Percentiles rank a stretch among this genome's conserved stretches.
Evolutionary conservation across 2,888 invertebrate species (phyloP).

Genomic region (Morinoia aosen): DNA sequence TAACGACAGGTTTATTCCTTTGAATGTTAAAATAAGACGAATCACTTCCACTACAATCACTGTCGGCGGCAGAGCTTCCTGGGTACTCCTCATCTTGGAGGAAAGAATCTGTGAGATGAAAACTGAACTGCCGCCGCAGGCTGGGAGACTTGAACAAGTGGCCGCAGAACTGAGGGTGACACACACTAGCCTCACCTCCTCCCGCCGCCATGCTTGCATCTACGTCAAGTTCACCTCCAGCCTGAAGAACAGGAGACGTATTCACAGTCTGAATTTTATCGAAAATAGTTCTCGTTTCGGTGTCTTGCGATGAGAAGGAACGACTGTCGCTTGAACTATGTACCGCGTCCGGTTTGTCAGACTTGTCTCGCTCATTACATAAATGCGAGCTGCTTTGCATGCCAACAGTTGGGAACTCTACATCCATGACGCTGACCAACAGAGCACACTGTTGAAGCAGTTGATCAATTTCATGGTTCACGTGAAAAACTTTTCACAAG

Average conservation of each 20-base stretch:
- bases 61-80: not conserved
- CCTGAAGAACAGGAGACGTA: not conserved
- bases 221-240: not conserved
- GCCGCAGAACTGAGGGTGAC: conserved; percentile 40
- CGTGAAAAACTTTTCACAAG: not conserved
- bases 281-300: not conserved
- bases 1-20: not conserved
- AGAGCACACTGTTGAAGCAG: not conserved
- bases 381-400: not conserved
- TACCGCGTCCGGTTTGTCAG: not conserved
- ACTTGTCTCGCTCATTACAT: not conserved
- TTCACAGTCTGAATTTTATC: not conserved
- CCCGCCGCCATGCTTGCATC: not conserved
- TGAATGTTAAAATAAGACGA: conserved; percentile 17
- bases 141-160: not conserved
- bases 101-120: not conserved
- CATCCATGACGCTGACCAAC: not conserved
- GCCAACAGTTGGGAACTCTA: not conserved
- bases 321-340: not conserved
- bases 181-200: not conserved
- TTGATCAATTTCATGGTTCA: not conserved
- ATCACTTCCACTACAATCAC: conserved; percentile 14
- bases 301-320: not conserved
- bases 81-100: not conserved
- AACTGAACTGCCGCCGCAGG: conserved; percentile 1